These are phyloP conservation scores for Anaspis maculata DNA, from an alignment of 2,888 invertebrate species.

Conservation along the genomic window DNA sequence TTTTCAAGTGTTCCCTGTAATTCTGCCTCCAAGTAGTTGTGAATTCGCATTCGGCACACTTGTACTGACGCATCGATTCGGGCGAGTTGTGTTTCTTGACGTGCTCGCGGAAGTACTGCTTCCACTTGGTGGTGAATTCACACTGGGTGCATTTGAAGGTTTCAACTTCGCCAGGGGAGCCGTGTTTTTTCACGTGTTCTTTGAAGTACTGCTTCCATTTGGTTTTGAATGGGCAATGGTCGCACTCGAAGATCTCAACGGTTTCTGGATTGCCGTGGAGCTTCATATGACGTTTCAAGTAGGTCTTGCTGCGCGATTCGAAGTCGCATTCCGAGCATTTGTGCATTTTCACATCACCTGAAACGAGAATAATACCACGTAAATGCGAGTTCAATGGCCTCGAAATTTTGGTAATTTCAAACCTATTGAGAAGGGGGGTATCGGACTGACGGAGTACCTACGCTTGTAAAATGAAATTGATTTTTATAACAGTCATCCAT, in stretches of 20 bases:
- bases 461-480: no score
- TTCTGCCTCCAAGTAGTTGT: slow-evolving; percentile 10
- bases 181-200: slow-evolving; percentile 9
- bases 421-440: no score
- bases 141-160: slow-evolving; percentile 8
- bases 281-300: slow-evolving; percentile 8
- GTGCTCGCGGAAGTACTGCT: slow-evolving; percentile 9
- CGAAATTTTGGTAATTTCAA: no score
- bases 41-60: slow-evolving; percentile 9
- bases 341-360: slow-evolving; percentile 18
- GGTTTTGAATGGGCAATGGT: slow-evolving; percentile 8
- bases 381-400: no score
- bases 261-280: slow-evolving; percentile 5
- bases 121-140: slow-evolving; percentile 10
- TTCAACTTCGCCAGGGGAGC: slow-evolving; percentile 5
- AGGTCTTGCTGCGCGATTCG: slow-evolving; percentile 7
- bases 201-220: slow-evolving; percentile 13
- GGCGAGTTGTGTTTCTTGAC: slow-evolving; percentile 10
- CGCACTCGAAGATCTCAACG: slow-evolving; percentile 9
- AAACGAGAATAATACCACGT: no score
- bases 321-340: slow-evolving; percentile 11
- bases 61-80: slow-evolving; percentile 7
- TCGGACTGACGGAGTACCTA: no score
- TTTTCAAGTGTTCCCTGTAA: slow-evolving; percentile 9
- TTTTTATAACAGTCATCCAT: no score